Percentiles rank a stretch among this genome's conserved stretches.
phyloP scores from a whole-genome alignment of 1,140 invertebrate species.

The Pemphigus obesinymphae region DNA sequence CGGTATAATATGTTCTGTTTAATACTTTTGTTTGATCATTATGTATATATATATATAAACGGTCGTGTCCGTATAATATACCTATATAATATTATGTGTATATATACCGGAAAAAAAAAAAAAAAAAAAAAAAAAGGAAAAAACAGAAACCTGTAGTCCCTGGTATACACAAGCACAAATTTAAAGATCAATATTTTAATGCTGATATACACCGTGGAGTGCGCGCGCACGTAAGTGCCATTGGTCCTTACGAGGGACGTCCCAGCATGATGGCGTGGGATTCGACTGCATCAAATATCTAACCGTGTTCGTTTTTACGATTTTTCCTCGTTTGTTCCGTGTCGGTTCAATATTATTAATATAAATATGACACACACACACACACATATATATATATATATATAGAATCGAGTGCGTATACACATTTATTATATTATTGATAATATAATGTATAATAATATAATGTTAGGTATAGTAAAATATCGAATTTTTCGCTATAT shows the following conservation, averaged over 20 bases:
- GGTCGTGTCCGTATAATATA: too few species aligned
- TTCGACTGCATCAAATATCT: constrained; percentile 26
- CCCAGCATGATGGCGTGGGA: constrained; percentile 40
- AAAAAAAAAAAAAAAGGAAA: too few species aligned
- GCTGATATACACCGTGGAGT: constrained; percentile 30
- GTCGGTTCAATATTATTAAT: too few species aligned
- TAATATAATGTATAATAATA: too few species aligned
- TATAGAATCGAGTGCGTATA: too few species aligned
- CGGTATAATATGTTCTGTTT: not conserved
- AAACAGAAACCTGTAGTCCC: constrained; percentile 26
- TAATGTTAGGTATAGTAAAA: too few species aligned
- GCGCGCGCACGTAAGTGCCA: constrained; percentile 40
- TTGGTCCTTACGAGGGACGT: constrained; percentile 37
- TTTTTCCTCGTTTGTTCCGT: not conserved
- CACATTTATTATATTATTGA: too few species aligned
- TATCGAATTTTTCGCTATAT: too few species aligned
- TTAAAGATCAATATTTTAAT: constrained; percentile 42
- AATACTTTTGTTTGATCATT: constrained; percentile 2
- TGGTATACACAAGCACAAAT: constrained; percentile 37
- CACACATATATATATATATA: too few species aligned
- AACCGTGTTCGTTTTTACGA: constrained; percentile 19
- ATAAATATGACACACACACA: too few species aligned
- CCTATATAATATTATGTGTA: too few species aligned
- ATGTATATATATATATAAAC: not conserved
- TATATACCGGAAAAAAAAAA: too few species aligned